Evolutionary conservation across 1,140 invertebrate species (phyloP).

Genomic region (Sycobia sp.): DNA sequence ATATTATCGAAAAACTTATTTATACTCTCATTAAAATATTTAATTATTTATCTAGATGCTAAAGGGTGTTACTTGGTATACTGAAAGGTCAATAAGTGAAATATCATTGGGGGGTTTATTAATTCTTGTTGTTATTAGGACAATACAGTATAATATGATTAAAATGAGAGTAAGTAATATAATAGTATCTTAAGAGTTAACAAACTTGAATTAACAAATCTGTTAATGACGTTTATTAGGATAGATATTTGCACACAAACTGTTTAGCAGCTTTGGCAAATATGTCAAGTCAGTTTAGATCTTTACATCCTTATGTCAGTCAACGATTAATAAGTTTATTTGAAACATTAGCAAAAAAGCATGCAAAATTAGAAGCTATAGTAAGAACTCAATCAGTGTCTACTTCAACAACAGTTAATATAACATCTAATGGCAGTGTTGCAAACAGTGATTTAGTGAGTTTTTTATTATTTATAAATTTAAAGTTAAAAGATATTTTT

Average conservation of each 20-base stretch:
- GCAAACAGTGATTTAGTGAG: conserved; percentile 54
- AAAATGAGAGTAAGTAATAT: conserved; percentile 78
- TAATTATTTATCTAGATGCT: conserved; percentile 68
- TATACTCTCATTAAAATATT: conserved; percentile 31
- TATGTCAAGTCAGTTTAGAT: conserved; percentile 93
- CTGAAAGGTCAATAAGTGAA: conserved; percentile 85
- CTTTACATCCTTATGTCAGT: conserved; percentile 94
- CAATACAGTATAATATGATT: conserved; percentile 97
- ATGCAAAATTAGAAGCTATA: conserved; percentile 67
- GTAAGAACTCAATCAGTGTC: conserved; percentile 47
- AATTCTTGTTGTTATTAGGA: conserved; percentile 92
- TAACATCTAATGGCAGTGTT: conserved; percentile 50
- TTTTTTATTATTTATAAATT: conserved; percentile 3
- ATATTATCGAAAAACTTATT: not conserved
- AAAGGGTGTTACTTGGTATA: conserved; percentile 90
- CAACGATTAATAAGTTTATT: conserved; percentile 90
- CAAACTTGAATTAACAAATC: not conserved
- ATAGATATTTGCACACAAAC: conserved; percentile 96
- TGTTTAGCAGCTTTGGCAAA: conserved; percentile 97
- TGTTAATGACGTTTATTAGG: conserved; percentile 60
- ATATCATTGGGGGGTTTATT: conserved; percentile 95
- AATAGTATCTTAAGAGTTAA: conserved; percentile 2
- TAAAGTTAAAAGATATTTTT: not conserved
- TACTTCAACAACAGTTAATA: conserved; percentile 36
- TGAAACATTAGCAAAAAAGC: conserved; percentile 83